Evolutionary conservation across 1,140 invertebrate species (phyloP), one percentile per base, ranked within the genome.

Genomic region (Drosophila ambigua): DNA sequence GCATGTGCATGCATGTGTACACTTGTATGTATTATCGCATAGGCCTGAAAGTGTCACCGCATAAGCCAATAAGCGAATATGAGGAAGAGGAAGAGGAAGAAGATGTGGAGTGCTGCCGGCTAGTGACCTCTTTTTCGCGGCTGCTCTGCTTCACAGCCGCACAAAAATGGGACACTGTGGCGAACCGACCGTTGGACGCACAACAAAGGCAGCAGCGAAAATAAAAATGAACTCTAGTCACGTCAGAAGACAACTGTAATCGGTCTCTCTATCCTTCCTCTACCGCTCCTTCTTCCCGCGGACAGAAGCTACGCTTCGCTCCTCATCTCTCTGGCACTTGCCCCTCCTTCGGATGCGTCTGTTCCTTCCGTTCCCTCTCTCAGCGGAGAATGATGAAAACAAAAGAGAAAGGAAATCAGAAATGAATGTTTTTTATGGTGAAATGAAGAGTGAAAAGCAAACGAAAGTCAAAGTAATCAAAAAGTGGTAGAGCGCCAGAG

Each of bases 121-220:
- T 67, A 74, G 46, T 85, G 81, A 85, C 82, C 81, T 87, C 82
- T 72, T 85, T 84, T 82, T 16, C 44, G 31, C 39, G 51, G 35
- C 35, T 39, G 45, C 44, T 50, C 39, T 50, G 9, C 39, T 31
- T 2, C 9, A 31, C 31, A 16, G 53, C 6, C 41, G 11, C 53
- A 49, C 44, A 58, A 57, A 73, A 82, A 54, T 74, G 62, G 71
- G 69, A 50, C 79, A 39, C 35, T 39, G 11, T 5, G 35, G 35
- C 4, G 35, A 13, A 8, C 11, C 5, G 35, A 5, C 35, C 35
- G 35, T 39, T 39, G 35, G 35, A 13, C 11, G 35, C 35, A 39
- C 35, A 39, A 39, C 35, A 39, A 39, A 39, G 35, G 35, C 35
- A 39, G 9, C 35, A 39, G 4, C 11, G 61, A 51, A 24, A 41